Evolutionary conservation across 2,113 vertebrate species (phyloP).

Genomic region (Halcyon senegalensis): DNA sequence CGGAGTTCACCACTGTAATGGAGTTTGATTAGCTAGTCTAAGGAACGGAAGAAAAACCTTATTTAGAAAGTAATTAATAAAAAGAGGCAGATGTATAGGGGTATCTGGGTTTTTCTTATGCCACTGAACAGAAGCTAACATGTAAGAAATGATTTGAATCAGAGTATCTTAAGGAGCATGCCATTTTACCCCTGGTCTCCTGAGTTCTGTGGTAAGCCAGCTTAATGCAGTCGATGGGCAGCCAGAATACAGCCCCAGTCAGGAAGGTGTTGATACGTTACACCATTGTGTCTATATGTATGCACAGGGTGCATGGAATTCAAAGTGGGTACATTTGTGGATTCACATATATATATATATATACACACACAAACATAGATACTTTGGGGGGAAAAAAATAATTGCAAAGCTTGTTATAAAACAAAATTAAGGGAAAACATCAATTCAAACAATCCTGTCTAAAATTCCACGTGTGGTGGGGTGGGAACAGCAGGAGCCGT

Average conservation of each 20-base stretch:
- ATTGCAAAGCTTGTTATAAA: background rate
- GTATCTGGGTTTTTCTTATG: background rate
- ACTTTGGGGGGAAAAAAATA: background rate
- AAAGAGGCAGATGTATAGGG: accelerated
- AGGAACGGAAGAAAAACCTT: background rate
- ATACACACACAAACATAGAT: background rate
- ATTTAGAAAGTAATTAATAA: background rate
- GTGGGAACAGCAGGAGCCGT: background rate
- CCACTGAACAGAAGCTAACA: background rate
- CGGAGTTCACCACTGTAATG: background rate
- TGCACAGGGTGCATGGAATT: background rate
- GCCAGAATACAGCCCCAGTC: background rate
- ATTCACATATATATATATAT: too few relatives aligned
- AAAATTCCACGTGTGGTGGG: background rate
- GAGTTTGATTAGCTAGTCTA: background rate
- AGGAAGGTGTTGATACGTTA: background rate
- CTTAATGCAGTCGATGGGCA: background rate
- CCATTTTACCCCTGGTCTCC: background rate
- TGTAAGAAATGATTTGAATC: background rate
- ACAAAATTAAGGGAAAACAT: background rate
- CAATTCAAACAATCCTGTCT: background rate
- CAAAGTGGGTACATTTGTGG: background rate
- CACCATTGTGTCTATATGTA: background rate
- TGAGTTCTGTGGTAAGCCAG: background rate
- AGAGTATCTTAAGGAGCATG: background rate